Base-by-base conservation (phyloP, 2,888 invertebrate species). In the Cabera pusaria region DNA sequence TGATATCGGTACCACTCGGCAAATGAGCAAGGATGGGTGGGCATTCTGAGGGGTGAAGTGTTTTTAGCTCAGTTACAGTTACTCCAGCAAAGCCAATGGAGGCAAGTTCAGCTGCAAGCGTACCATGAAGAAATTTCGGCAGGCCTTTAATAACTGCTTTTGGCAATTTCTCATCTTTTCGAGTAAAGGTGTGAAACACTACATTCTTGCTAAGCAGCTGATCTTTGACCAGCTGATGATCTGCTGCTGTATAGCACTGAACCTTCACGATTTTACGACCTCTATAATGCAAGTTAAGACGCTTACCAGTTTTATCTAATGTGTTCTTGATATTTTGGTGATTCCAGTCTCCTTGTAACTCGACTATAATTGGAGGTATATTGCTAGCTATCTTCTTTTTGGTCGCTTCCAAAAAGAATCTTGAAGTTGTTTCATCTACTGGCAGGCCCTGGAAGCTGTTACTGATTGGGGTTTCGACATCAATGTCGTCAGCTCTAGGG, bases 121-220 rank as follows among this genome's bases (percentile, higher is more conserved):
- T 2, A 2, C 20, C 27, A 6, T 35, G 27, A 0, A 24, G 31
- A 5, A 35, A 39, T 6, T 22, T n/a, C 4, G 44, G 44, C 3
- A 44, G 34, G 1, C 44, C 44, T 6, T 31, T 31, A 2, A 39
- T 34, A 1, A 44, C 34, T 1, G 35, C 35, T 20, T 39, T 38
- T 2, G 14, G 26, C 2, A 21, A 26, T 8, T 22, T 44, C 12
- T 38, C 38, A 18, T 44, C 38, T n/a, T 29, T 44, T 3, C 39
- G 12, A 0, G 44, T n/a, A 11, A 19, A 44, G 1, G 39, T 44
- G 6, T 36, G 31, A n/a, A 18, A 44, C 1, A 27, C 11, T 3
- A 39, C 12, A 1, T 39, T 25, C n/a, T 38, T 21, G 0, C 20
- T 4, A 1, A 20, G 20, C 0, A 44, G 24, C 0, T 39, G 45